Evolutionary conservation across 2,113 vertebrate species (phyloP), one percentile per base, ranked within the genome.

Genomic region (Tachysurus vachellii): DNA sequence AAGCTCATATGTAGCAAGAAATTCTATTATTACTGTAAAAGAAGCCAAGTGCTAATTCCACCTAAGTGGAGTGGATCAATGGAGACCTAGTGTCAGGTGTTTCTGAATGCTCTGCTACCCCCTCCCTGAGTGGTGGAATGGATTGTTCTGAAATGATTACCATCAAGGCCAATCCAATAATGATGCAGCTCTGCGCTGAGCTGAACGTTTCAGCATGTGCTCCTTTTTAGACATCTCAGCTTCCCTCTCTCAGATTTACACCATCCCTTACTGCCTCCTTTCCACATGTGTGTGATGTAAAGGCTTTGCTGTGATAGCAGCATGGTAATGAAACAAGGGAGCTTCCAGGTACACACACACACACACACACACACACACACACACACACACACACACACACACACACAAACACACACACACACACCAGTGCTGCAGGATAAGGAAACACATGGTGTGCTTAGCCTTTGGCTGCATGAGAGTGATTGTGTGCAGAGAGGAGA

Each of bases 241-340:
- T 47, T 85, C 83, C 53, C 4, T 85, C 13, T 84, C 91, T 93
- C 91, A 91, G 92, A 92, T 94, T 93, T 92, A 93, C 91, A 92
- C 92, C 91, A 93, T 94, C 91, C 88, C 85, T 90, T 79, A 89
- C 90, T 91, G 88, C 92, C 92, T 93, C 92, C 94, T 92, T 92
- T 92, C 92, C 92, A 93, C 92, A 79, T 85, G 88, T 54, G 89
- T 92, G 88, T 90, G 89, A 90, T 87, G 87, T 89, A 87, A 36
- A 92, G 87, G 86, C 90, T 81, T 86, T 90, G 86, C 85, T 89
- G 86, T 86, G 87, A 91, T 89, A 89, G 80, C 89, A 89, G 88
- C 83, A 44, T 87, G 80, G 19, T 91, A 91, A 92, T 88, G 91
- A 93, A 92, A 92, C 71, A 89, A 86, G 91, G 89, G 89, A 85